Evolutionary conservation across 2,888 invertebrate species (phyloP), one percentile per base, ranked within the genome.

Genomic region (Oegoconia quadripuncta): DNA sequence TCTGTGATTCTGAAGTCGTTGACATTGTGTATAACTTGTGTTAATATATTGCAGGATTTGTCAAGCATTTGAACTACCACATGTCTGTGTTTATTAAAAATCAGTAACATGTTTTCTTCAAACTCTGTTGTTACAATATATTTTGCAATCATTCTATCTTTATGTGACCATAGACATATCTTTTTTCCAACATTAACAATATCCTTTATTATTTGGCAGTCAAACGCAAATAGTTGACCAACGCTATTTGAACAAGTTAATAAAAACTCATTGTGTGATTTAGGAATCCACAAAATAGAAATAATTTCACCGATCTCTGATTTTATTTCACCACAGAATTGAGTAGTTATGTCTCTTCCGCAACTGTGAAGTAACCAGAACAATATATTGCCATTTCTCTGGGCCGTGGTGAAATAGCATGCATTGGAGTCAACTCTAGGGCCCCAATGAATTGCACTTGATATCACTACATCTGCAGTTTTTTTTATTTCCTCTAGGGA

Each of bases 71-170:
- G 62, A 5, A 64, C 44, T 1, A 83, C 22, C 34, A 87, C 50
- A 65, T 84, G 76, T 55, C 84, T 73, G 37, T 82, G 63, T 64
- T 87, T 87, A 38, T 59, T 68, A 41, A 51, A 83, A 1, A 78
- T 12, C 16, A 82, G 37, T 34, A 79, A 36, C 4, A 73, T 46
- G 22, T 70, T 61, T n/a, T 66, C 53, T 22, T 64, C 48, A 3
- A 56, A 41, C 5, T 48, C 34, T 2, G 40, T 46, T 35, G 66
- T 64, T 23, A 69, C 48, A 9, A 80, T 39, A 38, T 55, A 42
- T 30, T 56, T 63, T 0, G 64, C 46, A 3, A 68, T 29, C 80
- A 83, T 84, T 52, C 58, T 72, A 37, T 87, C 87, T 50, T 70
- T 69, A 31, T 74, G 50, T 3, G 56, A 18, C 84, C 84, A 87